Conservation (phyloP, 64 coral and sea anemone species). For the Dendrophyllia cribrosa region DNA sequence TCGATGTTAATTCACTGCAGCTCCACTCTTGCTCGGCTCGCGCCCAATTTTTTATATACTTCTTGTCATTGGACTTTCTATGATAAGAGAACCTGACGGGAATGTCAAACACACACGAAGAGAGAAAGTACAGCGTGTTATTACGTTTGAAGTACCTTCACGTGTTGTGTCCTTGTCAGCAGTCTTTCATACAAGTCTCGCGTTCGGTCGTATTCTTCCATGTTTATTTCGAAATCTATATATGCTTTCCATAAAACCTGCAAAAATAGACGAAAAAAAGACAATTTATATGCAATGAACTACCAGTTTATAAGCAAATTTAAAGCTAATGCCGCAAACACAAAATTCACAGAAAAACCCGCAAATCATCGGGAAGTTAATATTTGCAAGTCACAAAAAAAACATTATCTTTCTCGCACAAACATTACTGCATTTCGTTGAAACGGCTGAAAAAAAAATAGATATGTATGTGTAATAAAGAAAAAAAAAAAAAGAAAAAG, state of each 20-base stretch:
- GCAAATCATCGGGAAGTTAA: too few relatives aligned
- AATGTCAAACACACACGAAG: neutral
- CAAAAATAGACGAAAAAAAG: neutral
- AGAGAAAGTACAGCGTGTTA: too few relatives aligned
- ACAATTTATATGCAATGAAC: neutral
- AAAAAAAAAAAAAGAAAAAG: neutral
- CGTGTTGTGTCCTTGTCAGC: constrained; percentile 90
- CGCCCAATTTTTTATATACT: too few relatives aligned
- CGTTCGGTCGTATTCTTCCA: constrained; percentile 90
- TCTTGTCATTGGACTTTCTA: too few relatives aligned
- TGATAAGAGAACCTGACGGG: neutral
- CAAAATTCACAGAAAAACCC: neutral
- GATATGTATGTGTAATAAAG: neutral
- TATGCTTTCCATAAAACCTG: constrained; percentile 99
- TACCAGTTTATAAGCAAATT: neutral
- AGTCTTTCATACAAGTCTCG: constrained; percentile 94
- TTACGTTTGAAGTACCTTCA: constrained; percentile 49
- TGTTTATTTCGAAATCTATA: constrained; percentile 99
- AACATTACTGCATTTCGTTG: too few relatives aligned
- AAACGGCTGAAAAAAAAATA: neutral
- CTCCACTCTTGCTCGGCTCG: too few relatives aligned
- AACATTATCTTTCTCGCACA: too few relatives aligned
- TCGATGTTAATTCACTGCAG: too few relatives aligned
- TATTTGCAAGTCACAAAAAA: too few relatives aligned
- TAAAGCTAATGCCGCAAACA: neutral